phyloP scores from a whole-genome alignment of 1,140 invertebrate species.

The Triops cancriformis region DNA sequence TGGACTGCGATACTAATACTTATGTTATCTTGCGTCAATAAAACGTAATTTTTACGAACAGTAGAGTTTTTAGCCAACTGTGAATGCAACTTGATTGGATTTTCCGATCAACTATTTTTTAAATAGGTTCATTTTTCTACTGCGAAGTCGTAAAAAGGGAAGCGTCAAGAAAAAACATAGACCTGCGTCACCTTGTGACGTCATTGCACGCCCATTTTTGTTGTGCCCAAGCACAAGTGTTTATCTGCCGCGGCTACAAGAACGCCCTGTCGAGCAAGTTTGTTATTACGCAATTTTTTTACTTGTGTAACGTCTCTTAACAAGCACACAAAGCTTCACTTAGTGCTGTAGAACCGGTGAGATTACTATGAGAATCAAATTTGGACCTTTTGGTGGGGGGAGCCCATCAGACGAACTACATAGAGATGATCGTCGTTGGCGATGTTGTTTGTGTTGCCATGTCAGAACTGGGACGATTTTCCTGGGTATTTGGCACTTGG shows the following conservation, averaged over 20 bases:
- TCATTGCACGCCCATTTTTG: not conserved
- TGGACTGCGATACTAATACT: not conserved
- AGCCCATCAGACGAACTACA: slow-evolving; percentile 7
- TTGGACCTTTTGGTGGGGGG: slow-evolving; percentile 19
- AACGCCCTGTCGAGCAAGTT: not conserved
- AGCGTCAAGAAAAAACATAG: not conserved
- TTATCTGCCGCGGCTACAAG: not conserved
- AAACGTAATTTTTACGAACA: not conserved
- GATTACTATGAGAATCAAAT: slow-evolving; percentile 22
- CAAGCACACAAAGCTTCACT: not conserved
- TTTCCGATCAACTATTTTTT: not conserved
- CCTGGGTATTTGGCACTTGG: slow-evolving; percentile 70
- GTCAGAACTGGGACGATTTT: slow-evolving; percentile 71
- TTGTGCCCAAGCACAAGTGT: not conserved
- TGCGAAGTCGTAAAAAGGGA: not conserved
- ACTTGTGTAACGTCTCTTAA: not conserved
- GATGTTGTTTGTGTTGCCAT: slow-evolving; percentile 70
- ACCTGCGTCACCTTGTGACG: not conserved
- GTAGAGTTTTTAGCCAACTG: not conserved
- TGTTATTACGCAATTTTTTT: not conserved
- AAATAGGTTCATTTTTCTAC: not conserved
- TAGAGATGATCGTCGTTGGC: slow-evolving; percentile 42
- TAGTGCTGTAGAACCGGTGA: not conserved
- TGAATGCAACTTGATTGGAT: not conserved
- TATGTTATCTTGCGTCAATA: not conserved